phyloP scores from a whole-genome alignment of 1,140 invertebrate species.

The Drosophila truncata region DNA sequence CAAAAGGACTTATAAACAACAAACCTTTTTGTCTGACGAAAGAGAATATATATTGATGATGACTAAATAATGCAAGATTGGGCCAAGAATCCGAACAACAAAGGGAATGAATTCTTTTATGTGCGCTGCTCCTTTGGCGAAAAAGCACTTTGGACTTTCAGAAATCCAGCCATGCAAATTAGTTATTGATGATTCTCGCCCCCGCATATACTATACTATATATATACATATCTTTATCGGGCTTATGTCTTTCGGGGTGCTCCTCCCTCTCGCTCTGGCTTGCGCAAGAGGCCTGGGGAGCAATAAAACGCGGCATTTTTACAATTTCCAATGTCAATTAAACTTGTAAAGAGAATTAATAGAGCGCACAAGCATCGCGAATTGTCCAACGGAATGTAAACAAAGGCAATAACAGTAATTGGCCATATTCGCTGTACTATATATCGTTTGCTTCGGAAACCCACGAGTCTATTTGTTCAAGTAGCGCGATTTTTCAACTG shows the following conservation, averaged over 20 bases:
- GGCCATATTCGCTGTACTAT: slow-evolving; percentile 20
- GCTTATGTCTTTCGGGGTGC: slow-evolving; percentile 11
- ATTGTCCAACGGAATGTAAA: slow-evolving; percentile 67
- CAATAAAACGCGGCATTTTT: slow-evolving; percentile 58
- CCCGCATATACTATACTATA: slow-evolving; percentile 6
- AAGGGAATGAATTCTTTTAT: not conserved
- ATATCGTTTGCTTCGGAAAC: slow-evolving; percentile 11
- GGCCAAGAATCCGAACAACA: not conserved
- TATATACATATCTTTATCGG: slow-evolving; percentile 28
- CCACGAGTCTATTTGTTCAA: slow-evolving; percentile 14
- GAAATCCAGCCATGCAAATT: slow-evolving; percentile 43
- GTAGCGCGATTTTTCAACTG: slow-evolving; percentile 13
- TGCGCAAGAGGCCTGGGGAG: slow-evolving; percentile 41
- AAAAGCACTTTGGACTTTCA: slow-evolving; percentile 12
- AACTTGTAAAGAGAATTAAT: slow-evolving; percentile 72
- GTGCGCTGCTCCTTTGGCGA: slow-evolving; percentile 3
- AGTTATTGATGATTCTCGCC: slow-evolving; percentile 32
- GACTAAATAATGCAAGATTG: slow-evolving; percentile 24
- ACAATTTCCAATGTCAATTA: slow-evolving; percentile 75
- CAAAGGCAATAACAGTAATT: slow-evolving; percentile 61
- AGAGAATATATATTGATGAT: slow-evolving; percentile 11
- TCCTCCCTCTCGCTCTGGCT: slow-evolving; percentile 7
- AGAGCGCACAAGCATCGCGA: slow-evolving; percentile 40
- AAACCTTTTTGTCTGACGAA: slow-evolving; percentile 31
- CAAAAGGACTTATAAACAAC: slow-evolving; percentile 34